Conservation (phyloP, 1,140 invertebrate species). For the Leptinotarsa undecemlineata region DNA sequence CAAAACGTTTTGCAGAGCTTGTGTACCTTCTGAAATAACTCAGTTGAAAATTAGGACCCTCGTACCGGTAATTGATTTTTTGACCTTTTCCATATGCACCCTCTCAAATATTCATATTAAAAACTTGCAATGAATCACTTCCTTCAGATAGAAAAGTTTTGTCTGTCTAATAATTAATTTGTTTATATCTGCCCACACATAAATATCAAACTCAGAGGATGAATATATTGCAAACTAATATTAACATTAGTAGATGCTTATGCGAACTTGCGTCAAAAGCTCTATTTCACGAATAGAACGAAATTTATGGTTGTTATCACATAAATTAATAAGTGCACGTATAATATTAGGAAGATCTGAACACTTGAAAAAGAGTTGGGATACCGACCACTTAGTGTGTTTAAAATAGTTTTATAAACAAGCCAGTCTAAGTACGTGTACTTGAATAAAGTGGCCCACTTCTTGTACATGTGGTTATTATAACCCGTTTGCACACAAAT, state of each 20-base stretch:
- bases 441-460: slow-evolving; percentile 52
- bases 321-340: slow-evolving; percentile 1
- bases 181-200: neutral
- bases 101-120: too few species aligned
- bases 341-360: slow-evolving; percentile 38
- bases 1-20: too few species aligned
- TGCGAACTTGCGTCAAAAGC: slow-evolving; percentile 17
- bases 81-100: too few species aligned
- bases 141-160: too few species aligned
- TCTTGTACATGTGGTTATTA: slow-evolving; percentile 52
- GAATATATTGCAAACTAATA: slow-evolving; percentile 4
- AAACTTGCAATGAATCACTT: too few species aligned
- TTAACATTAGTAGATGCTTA: slow-evolving; percentile 4
- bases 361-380: slow-evolving; percentile 40
- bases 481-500: slow-evolving; percentile 46
- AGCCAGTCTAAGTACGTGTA: slow-evolving; percentile 49
- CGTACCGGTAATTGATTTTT: too few species aligned
- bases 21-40: too few species aligned
- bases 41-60: too few species aligned
- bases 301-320: slow-evolving; percentile 23
- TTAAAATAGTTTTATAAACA: slow-evolving; percentile 54
- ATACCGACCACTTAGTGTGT: slow-evolving; percentile 46
- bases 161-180: neutral
- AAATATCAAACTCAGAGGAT: neutral
- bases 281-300: slow-evolving; percentile 4